Conservation (phyloP, 92 coral and sea anemone species). For the Epizoanthus scotinus region DNA sequence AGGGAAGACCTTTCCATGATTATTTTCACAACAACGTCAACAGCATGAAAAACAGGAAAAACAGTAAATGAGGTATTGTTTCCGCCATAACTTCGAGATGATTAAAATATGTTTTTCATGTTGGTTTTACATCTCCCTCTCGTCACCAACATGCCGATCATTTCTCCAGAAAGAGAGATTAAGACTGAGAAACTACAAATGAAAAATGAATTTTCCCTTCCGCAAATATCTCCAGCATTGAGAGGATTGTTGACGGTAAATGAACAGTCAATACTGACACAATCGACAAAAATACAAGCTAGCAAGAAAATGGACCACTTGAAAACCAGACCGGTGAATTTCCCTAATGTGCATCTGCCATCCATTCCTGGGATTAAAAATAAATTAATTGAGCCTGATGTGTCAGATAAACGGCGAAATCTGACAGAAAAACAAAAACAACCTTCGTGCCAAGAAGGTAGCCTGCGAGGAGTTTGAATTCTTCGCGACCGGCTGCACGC, state of each 20-base stretch:
- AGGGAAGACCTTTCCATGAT: too few species aligned
- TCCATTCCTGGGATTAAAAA: slow-evolving; percentile 54
- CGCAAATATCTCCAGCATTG: slow-evolving; percentile 1
- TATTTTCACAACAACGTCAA: too few species aligned
- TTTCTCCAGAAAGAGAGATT: background rate
- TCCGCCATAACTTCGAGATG: too few species aligned
- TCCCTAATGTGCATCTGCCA: slow-evolving; percentile 69
- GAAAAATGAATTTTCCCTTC: background rate
- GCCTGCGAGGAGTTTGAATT: too few species aligned
- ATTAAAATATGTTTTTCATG: too few species aligned
- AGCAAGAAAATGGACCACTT: slow-evolving; percentile 7
- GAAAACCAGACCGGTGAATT: slow-evolving; percentile 37
- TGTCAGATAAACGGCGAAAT: too few species aligned
- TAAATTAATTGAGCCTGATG: slow-evolving; percentile 1
- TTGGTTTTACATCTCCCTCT: slow-evolving; percentile 46
- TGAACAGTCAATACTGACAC: background rate
- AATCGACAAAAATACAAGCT: background rate
- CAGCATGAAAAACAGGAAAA: too few species aligned
- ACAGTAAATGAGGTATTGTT: too few species aligned
- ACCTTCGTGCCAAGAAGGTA: too few species aligned
- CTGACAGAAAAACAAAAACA: too few species aligned
- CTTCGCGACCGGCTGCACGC: too few species aligned
- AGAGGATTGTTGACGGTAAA: background rate
- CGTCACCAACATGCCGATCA: background rate
- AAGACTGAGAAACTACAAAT: background rate